Evolutionary conservation across 2,797 vertebrate genomes (phyloP).

Genomic region (Naso thynnoides): DNA sequence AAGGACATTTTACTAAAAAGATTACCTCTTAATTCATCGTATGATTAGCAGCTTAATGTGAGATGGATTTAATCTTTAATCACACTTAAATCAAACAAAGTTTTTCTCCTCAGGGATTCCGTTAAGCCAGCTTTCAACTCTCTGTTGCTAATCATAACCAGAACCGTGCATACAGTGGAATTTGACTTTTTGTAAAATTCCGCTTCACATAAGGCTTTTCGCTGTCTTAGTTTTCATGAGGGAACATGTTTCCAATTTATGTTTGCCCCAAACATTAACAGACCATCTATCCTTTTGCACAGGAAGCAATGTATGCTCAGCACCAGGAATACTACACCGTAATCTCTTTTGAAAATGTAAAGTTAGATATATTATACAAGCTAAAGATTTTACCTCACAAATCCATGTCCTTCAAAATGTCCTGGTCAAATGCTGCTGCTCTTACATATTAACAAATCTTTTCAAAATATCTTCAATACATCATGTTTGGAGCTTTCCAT

Average conservation of each 20-base stretch:
- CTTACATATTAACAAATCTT: neutral
- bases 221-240: neutral
- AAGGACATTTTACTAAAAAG: neutral
- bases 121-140: neutral
- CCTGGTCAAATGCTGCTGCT: neutral
- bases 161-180: neutral
- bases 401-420: neutral
- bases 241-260: neutral
- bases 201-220: neutral
- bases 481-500: neutral
- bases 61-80: neutral
- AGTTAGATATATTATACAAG: neutral
- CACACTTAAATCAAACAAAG: neutral
- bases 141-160: neutral
- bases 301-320: neutral
- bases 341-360: neutral
- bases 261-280: neutral
- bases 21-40: neutral
- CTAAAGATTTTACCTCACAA: neutral
- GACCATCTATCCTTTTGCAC: neutral
- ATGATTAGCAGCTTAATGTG: neutral
- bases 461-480: neutral
- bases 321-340: neutral
- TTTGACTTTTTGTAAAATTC: neutral
- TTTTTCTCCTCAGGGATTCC: neutral